These are phyloP conservation scores for Gobio gobio DNA, from an alignment of 2,113 vertebrate genomes.

Conservation along the genomic window DNA sequence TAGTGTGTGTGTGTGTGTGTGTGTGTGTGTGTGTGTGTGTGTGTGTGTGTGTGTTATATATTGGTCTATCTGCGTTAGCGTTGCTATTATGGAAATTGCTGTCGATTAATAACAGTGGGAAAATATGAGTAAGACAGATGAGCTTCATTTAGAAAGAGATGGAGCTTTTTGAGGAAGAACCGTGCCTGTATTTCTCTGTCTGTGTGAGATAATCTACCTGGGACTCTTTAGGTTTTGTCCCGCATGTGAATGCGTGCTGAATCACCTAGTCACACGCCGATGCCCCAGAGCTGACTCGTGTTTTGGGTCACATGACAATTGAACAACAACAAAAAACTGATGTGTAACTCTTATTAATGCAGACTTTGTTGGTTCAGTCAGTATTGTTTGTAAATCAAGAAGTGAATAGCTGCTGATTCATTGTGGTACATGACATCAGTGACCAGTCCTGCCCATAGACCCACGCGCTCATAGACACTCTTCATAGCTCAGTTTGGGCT, in stretches of 20 bases:
- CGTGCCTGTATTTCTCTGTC: background rate
- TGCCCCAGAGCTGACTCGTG: background rate
- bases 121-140: background rate
- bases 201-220: background rate
- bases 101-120: background rate
- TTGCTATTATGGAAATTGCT: background rate
- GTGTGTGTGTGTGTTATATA: background rate
- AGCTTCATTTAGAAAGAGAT: background rate
- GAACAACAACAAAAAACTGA: background rate
- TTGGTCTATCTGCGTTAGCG: background rate
- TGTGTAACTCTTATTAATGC: background rate
- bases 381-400: conserved; percentile 25
- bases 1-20: background rate
- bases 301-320: background rate
- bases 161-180: background rate
- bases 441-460: background rate
- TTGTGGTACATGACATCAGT: background rate
- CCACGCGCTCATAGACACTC: background rate
- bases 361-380: background rate
- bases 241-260: background rate
- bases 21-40: background rate
- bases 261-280: background rate
- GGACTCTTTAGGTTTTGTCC: conserved; percentile 8
- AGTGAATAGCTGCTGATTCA: background rate
- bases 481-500: background rate